phyloP scores from a whole-genome alignment of 2,888 invertebrate species.

The Idaea dimidiata region DNA sequence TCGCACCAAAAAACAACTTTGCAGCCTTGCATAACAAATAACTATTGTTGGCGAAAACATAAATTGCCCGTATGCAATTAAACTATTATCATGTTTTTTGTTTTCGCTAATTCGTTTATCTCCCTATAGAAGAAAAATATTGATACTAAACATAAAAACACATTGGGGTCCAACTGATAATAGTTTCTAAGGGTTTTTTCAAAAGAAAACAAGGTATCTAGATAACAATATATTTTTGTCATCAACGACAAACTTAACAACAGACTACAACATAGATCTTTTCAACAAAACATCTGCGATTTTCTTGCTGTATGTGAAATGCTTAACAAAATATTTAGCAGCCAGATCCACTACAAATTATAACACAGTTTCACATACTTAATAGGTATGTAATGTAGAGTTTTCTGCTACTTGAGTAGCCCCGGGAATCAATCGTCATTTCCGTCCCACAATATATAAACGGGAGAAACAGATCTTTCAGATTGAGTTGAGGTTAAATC shows the following conservation, averaged over 20 bases:
- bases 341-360: not conserved
- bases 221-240: slow-evolving; percentile 81
- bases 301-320: slow-evolving; percentile 40
- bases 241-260: slow-evolving; percentile 81
- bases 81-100: not conserved
- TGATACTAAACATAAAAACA: not conserved
- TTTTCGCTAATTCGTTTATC: not conserved
- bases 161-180: not conserved
- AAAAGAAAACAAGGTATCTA: slow-evolving; percentile 62
- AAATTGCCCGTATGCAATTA: not conserved
- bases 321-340: slow-evolving; percentile 31
- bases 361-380: not conserved
- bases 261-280: slow-evolving; percentile 78
- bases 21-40: too few species aligned
- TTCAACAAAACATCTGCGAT: slow-evolving; percentile 63
- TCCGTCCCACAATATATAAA: too few species aligned
- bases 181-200: slow-evolving; percentile 26
- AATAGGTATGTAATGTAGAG: too few species aligned
- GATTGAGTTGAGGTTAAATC: too few species aligned
- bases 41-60: not conserved
- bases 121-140: not conserved
- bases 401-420: too few species aligned
- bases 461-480: too few species aligned
- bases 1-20: too few species aligned
- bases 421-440: too few species aligned